Evolutionary conservation across 1,140 invertebrate species (phyloP).

Genomic region (Drosophila bocqueti): DNA sequence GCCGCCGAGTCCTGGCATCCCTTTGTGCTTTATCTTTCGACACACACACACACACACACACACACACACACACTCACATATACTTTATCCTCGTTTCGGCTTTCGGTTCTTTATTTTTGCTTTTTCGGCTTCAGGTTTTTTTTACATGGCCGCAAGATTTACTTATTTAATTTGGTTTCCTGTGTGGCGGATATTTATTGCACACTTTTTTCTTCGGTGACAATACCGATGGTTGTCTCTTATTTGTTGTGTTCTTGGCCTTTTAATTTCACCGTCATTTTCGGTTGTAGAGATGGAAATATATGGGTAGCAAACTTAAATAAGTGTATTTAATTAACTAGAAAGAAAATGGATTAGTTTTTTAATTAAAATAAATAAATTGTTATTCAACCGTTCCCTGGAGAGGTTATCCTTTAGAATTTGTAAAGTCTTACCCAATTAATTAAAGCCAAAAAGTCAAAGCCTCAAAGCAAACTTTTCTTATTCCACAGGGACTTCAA

Average conservation of each 20-base stretch:
- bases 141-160: slow-evolving; percentile 59
- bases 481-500: background rate
- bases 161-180: slow-evolving; percentile 65
- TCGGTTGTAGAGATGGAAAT: slow-evolving; percentile 8
- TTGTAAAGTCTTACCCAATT: slow-evolving; percentile 14
- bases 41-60: slow-evolving; percentile 28
- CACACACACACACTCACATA: slow-evolving; percentile 19
- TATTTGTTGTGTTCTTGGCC: slow-evolving; percentile 23
- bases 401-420: background rate
- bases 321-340: slow-evolving; percentile 2
- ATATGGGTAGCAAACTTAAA: background rate
- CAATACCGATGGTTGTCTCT: slow-evolving; percentile 21
- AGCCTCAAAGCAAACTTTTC: slow-evolving; percentile 1
- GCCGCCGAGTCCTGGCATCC: slow-evolving; percentile 39
- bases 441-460: slow-evolving; percentile 13
- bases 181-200: slow-evolving; percentile 43
- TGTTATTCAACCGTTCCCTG: background rate
- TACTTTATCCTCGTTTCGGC: slow-evolving; percentile 32
- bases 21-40: slow-evolving; percentile 60
- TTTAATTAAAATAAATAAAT: background rate
- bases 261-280: slow-evolving; percentile 47
- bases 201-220: slow-evolving; percentile 24
- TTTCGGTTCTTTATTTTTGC: slow-evolving; percentile 35
- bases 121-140: slow-evolving; percentile 19
- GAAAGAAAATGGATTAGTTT: background rate